phyloP scores from a whole-genome alignment of 2,797 vertebrate species.

The Pyrocephalus nanus region DNA sequence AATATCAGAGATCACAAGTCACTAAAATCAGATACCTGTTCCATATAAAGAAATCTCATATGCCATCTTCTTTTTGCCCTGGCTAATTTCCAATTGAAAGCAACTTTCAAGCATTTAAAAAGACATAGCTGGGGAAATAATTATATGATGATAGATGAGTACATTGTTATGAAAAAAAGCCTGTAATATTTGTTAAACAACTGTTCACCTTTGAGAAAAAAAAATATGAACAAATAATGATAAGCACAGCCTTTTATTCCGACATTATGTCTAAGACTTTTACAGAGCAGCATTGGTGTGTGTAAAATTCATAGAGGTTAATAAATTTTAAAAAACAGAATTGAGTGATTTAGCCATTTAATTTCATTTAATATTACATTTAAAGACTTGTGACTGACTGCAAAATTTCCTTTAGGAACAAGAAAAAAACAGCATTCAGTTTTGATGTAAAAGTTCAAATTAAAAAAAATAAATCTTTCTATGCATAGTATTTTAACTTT shows the following conservation, averaged over 20 bases:
- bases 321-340: background rate
- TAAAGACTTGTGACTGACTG: background rate
- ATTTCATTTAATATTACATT: background rate
- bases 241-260: background rate
- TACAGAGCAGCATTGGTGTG: background rate
- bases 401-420: background rate
- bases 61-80: background rate
- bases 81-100: background rate
- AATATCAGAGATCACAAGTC: background rate
- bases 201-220: background rate
- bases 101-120: background rate
- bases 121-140: background rate
- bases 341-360: background rate
- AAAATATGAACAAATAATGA: background rate
- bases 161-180: background rate
- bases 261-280: background rate
- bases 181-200: background rate
- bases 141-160: background rate
- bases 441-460: background rate
- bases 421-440: background rate
- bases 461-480: background rate
- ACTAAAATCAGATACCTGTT: background rate
- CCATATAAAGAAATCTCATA: background rate
- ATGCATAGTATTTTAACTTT: background rate
- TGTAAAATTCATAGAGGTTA: constrained; percentile 14